Evolutionary conservation across 2,113 vertebrate species (phyloP), one percentile per base, ranked within the genome.

Genomic region (Proterorhinus semilunaris): DNA sequence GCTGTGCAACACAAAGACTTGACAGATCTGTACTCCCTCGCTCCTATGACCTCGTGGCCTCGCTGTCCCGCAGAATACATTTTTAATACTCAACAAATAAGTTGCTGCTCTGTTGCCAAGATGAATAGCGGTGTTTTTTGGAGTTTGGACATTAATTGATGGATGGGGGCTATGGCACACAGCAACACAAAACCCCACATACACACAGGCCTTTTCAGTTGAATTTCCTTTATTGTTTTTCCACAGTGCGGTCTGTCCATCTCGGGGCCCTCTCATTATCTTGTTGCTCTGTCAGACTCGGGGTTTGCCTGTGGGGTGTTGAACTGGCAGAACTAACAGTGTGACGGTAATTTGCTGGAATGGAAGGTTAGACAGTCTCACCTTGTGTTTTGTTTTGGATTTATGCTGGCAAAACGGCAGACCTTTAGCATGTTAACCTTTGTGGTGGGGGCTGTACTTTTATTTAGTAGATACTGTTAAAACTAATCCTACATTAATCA

Each of bases 271-370:
- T 66, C 73, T 89, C 78, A 71, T 87, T 84, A 85, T 82, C 70
- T 69, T 79, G 78, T 83, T 81, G 76, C 72, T 76, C 78, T 82
- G 72, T 62, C 81, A 82, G 65, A 71, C 81, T 62, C 66, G 62
- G 79, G 74, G 68, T 77, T 86, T 76, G 65, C 83, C 83, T 68
- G 77, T 55, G 55, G 83, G 75, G 68, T 74, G 51, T 74, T 73
- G 75, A 81, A 76, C 71, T 76, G 75, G 81, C 75, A 81, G 76
- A 78, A 81, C 77, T 74, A 78, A 69, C 65, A 81, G 71, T 62
- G 50, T 86, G 76, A 84, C 4, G 6, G 62, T 87, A 79, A 89
- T 89, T 85, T 89, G 68, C 83, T 74, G 78, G 70, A 83, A 82
- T 84, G 68, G 63, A 85, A 72, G 74, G 76, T 82, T 74, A 69